These are phyloP conservation scores for Fabriciana adippe DNA, from an alignment of 2,888 invertebrate species.

Conservation along the genomic window DNA sequence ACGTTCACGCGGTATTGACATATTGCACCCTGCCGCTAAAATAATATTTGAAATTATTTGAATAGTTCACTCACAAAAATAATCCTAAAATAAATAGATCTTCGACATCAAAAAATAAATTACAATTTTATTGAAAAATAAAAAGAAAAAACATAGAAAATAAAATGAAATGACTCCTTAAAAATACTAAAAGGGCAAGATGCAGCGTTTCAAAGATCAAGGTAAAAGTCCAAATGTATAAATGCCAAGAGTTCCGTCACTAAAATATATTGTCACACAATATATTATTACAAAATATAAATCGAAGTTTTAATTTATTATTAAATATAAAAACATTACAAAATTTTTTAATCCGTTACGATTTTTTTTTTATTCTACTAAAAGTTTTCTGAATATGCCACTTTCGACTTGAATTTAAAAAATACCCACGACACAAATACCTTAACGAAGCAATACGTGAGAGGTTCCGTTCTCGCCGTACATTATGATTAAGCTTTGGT, in stretches of 20 bases:
- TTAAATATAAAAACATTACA: constrained; percentile 39
- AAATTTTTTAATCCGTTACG: constrained; percentile 36
- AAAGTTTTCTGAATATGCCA: constrained; percentile 39
- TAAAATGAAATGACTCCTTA: constrained; percentile 24
- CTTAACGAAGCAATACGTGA: constrained; percentile 31
- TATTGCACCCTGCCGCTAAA: constrained; percentile 39
- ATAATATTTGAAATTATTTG: constrained; percentile 24
- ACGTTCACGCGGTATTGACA: constrained; percentile 39
- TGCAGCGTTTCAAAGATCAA: constrained; percentile 31
- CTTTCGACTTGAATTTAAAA: constrained; percentile 36
- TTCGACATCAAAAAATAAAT: constrained; percentile 32
- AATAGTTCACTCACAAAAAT: constrained; percentile 16
- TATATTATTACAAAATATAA: constrained; percentile 40
- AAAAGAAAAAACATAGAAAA: constrained; percentile 18
- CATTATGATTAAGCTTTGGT: constrained; percentile 17
- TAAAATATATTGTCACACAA: constrained; percentile 41
- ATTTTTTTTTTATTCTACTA: constrained; percentile 35
- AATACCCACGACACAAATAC: constrained; percentile 31
- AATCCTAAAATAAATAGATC: constrained; percentile 37
- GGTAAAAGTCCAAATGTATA: constrained; percentile 16
- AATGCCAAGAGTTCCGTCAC: constrained; percentile 31
- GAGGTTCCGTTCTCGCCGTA: not conserved
- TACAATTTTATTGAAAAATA: constrained; percentile 27
- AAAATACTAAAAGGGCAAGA: constrained; percentile 35
- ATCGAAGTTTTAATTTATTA: constrained; percentile 35